Percentiles rank a stretch among this genome's conserved stretches.
Conservation (phyloP, 2,797 vertebrate genomes). For the Gastrophryne carolinensis region DNA sequence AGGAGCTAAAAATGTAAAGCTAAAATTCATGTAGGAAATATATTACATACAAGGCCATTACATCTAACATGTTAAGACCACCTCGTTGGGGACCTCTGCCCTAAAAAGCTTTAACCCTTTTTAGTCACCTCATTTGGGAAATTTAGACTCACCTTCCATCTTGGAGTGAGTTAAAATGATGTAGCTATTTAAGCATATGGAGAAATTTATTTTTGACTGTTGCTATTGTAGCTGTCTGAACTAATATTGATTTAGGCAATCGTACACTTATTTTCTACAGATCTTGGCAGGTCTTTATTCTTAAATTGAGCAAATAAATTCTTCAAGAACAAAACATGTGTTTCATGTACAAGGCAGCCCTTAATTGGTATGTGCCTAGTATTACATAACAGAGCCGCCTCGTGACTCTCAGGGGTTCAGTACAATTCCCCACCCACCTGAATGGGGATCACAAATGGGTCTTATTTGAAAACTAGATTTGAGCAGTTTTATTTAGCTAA, state of each 20-base stretch:
- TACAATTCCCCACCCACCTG: background rate
- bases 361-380: background rate
- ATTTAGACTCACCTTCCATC: no score
- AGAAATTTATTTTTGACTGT: background rate
- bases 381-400: background rate
- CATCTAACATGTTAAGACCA: no score
- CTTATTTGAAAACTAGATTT: no score
- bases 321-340: constrained; percentile 13
- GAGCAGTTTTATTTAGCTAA: background rate
- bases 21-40: no score
- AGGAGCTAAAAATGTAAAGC: no score
- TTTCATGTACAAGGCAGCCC: background rate
- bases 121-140: no score
- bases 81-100: no score
- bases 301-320: background rate
- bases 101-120: no score
- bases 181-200: background rate
- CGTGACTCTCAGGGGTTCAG: background rate
- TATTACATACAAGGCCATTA: no score
- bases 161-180: no score
- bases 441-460: background rate
- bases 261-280: background rate
- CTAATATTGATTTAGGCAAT: constrained; percentile 22
- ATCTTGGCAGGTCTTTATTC: constrained; percentile 12
- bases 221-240: background rate